Evolutionary conservation across 2,113 vertebrate species (phyloP), one percentile per base, ranked within the genome.

Genomic region (Nerophis lumbriciformis): DNA sequence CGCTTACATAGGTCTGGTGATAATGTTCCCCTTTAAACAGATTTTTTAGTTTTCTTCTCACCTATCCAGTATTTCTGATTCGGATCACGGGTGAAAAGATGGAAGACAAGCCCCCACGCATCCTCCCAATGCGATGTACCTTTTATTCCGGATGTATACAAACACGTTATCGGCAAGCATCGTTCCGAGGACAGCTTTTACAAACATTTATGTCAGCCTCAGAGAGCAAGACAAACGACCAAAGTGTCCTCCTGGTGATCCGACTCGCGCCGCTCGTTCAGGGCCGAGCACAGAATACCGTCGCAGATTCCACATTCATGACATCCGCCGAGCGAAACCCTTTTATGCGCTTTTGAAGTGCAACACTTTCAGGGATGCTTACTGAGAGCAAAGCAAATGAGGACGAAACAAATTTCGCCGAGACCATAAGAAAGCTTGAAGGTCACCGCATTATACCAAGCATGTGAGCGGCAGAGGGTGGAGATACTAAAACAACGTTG

Each of bases 121-220:
- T 36, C 38, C 21, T 8, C 2, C 59, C 19, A 44, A 6, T 28
- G 48, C 49, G 52, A 58, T 51, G 59, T 50, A 42, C 37, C 47
- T 66, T 63, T 63, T 45, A 61, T 58, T 66, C 50, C 2, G 9
- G 13, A 50, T n/a, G n/a, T n/a, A n/a, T 48, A 58, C 21, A 67
- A 52, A 61, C 58, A 56, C 72, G 83, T 84, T 77, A 85, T 82
- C 71, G 66, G 54, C 47, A 60, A 84, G 59, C 73, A 83, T 80
- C 69, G 65, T 86, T 78, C 78, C 64, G 60, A 48, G 77, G 84
- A 85, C 84, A 88, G 84, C 73, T 56, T 81, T 77, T 71, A 78
- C 80, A 84, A 85, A 85, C 68, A 75, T 67, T 59, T 56, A 44
- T 71, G 74, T 59, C 66, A 66, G 49, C 42, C 35, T 13, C 13